Evolutionary conservation across 1,140 invertebrate species (phyloP), one percentile per base, ranked within the genome.

Genomic region (Paralvinella palmiformis): DNA sequence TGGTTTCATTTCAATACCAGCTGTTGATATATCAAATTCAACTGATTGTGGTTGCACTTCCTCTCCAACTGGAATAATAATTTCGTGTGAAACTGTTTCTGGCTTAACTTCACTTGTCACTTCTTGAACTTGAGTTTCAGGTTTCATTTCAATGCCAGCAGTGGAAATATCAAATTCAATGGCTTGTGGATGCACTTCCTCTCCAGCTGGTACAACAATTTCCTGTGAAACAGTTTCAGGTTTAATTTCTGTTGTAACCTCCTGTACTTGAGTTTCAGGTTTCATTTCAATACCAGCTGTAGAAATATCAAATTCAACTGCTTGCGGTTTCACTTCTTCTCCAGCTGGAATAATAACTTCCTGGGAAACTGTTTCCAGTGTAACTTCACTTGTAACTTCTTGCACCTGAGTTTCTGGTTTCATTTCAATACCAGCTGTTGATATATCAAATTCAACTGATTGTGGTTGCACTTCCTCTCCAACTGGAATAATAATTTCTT

Each of bases 241-340:
- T 56, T 2, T 24, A 2, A 56, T 3, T 32, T 22, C 29, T 24
- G 31, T 31, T 17, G n/a, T 29, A 24, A 24, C 20, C 31, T 61
- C 59, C 36, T 44, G 22, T n/a, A 36, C 45, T 10, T 29, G 35
- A 44, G 41, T 44, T 13, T 27, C 17, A n/a, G n/a, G n/a, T n/a
- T n/a, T n/a, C 37, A 52, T 13, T 45, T 57, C 41, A n/a, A 45
- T 36, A 17, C 45, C 59, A 44, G 59, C 59, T 27, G 37, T 48
- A 5, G 59, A 55, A 3, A 48, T 45, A 20, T 61, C 59, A 61
- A 61, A 27, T 15, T 33, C 35, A 52, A 48, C 45, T 48, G 48
- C 59, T 53, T 50, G 32, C 50, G 62, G 32, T 58, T 63, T 52
- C 5, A 59, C 61, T 64, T 57, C 48, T 17, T 55, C 37, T 33